A percentile compares a stretch with the other conserved stretches of the same genome.
Evolutionary conservation across 1,140 invertebrate species (phyloP).

Genomic region (Mycetomoellerius zeteki): DNA sequence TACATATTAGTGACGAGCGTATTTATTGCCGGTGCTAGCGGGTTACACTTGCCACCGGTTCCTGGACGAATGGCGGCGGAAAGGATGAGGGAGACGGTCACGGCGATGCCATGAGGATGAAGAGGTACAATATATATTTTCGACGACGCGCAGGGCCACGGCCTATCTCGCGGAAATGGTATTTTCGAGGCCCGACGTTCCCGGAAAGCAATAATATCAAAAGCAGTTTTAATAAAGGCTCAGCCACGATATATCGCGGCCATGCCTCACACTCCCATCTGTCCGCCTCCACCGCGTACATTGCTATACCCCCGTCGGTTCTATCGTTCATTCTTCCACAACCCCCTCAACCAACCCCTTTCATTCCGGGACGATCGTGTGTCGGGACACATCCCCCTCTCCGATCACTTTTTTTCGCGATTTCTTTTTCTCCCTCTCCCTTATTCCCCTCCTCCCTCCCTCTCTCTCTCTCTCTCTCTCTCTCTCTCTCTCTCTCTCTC

Average conservation of each 20-base stretch:
- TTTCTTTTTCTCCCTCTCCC: conserved; percentile 33
- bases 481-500: not conserved
- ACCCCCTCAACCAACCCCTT: conserved; percentile 43
- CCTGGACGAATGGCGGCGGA: not conserved
- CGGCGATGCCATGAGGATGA: not conserved
- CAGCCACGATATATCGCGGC: conserved; percentile 77
- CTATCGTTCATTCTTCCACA: conserved; percentile 71
- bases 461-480: not conserved
- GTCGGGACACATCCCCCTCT: not conserved
- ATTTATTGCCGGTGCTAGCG: conserved; percentile 71
- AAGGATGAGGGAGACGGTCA: not conserved
- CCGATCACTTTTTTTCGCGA: conserved; percentile 52
- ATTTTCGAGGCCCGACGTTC: conserved; percentile 79
- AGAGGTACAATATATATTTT: conserved; percentile 67
- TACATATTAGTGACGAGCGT: conserved; percentile 72
- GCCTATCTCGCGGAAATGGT: conserved; percentile 77
- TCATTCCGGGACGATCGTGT: conserved; percentile 51
- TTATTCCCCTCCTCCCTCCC: conserved; percentile 19
- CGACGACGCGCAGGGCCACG: conserved; percentile 54
- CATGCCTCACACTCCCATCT: conserved; percentile 71
- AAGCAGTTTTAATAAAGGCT: conserved; percentile 81
- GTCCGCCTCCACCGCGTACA: conserved; percentile 65
- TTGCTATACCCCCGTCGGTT: conserved; percentile 27
- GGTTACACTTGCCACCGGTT: conserved; percentile 59
- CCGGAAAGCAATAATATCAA: conserved; percentile 80